Base-by-base conservation (phyloP, 2,797 vertebrate species). In the Lindbergichthys nudifrons region DNA sequence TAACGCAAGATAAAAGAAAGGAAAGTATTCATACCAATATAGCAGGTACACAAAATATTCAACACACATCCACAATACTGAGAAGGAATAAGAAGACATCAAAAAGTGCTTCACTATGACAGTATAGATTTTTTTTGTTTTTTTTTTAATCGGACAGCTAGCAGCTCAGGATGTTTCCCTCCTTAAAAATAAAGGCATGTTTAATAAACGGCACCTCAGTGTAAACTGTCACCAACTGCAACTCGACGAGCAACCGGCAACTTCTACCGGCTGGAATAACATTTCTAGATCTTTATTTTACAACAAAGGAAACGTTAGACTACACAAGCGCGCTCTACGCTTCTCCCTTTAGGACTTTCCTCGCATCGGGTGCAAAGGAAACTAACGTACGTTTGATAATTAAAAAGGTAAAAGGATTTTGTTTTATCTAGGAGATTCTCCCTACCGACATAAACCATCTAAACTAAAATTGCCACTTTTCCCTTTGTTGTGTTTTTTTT, bases 71-170 rank as follows among this genome's bases (percentile, higher is more conserved):
- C 78, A 90, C 87, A 93, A 93, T 92, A 92, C 91, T 92, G 91
- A 90, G 77, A 87, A 89, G 84, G 83, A 90, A 88, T 77, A 85
- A 89, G 81, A 88, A 83, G 80, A 84, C 52, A 65, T 82, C 21
- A 77, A 79, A 94, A 94, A 93, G 92, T 94, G 93, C 92, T 94
- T 92, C 87, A 89, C 86, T 91, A 87, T 84, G 88, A 89, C 87
- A 88, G 83, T 82, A 86, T 83, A 87, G 58, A 50, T 75, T 79
- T 64, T 50, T 63, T 59, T 14, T 19, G 10, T 56, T 52, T 30
- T 46, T n/a, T n/a, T 71, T 80, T 47, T 32, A 83, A 82, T 15
- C 21, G 71, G 87, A 86, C 86, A 85, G 85, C 87, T 82, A 87
- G 89, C 87, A 91, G 82, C 86, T 87, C 85, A 61, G 72, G 83